These are phyloP conservation scores for Apodemia duryi DNA, from an alignment of 2,888 invertebrate species.

Conservation along the genomic window DNA sequence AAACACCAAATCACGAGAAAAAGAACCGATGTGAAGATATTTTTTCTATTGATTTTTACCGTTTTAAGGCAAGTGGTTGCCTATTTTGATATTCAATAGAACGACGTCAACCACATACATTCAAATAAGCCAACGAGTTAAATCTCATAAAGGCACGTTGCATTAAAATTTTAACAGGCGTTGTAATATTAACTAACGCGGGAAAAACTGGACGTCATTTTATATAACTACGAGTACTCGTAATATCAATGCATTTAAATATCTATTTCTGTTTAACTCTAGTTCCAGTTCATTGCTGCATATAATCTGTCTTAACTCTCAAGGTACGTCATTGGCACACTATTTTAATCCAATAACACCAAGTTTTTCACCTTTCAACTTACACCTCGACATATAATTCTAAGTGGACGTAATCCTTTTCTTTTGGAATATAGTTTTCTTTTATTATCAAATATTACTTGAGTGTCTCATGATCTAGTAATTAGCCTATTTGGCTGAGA, in stretches of 20 bases:
- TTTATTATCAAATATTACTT: too few relatives aligned
- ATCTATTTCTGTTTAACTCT: background rate
- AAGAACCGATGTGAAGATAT: too few relatives aligned
- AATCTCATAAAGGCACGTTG: background rate
- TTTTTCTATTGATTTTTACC: too few relatives aligned
- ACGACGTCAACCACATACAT: too few relatives aligned
- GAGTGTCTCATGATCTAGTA: too few relatives aligned
- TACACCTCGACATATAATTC: background rate
- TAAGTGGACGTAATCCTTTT: background rate
- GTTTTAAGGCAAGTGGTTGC: too few relatives aligned
- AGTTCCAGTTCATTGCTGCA: background rate
- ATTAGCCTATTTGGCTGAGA: too few relatives aligned
- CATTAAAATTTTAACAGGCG: background rate
- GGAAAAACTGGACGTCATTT: too few relatives aligned
- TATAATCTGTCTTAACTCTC: background rate
- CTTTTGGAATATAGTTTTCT: background rate
- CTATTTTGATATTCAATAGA: too few relatives aligned
- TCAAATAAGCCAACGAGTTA: too few relatives aligned
- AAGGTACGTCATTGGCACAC: constrained; percentile 5
- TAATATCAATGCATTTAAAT: background rate
- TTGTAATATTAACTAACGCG: background rate
- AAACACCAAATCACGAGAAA: too few relatives aligned
- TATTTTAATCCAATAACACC: background rate
- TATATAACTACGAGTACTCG: background rate
- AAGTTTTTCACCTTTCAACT: background rate